Base-by-base conservation (phyloP, 1,140 invertebrate species). In the Drosophila kurseongensis region DNA sequence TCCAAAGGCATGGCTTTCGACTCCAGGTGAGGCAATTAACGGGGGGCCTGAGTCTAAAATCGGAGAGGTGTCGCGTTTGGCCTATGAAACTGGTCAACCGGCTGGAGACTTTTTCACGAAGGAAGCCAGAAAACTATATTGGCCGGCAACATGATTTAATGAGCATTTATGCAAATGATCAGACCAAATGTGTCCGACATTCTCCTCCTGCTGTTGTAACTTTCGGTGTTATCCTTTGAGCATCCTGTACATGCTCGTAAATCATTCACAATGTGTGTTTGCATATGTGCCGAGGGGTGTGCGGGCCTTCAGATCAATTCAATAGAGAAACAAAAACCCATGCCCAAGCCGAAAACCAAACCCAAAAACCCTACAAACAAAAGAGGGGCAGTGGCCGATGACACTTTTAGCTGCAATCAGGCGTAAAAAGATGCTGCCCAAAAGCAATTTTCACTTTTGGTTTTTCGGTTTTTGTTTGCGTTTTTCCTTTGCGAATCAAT, bases 361-460 rank as follows among this genome's bases (percentile, higher is more conserved):
- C 51, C 56, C 61, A 16, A 74, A 67, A 73, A 60, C 57, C 55
- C 45, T 23, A 54, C 58, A 61, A 58, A 40, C 72, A 57, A 44
- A 48, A 13, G 65, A 68, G 65, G 44, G 36, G 23, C 27, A 16
- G 27, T 18, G 63, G 61, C 65, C 65, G 67, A 41, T 58, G 68
- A 71, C 66, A 72, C 68, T 84, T 89, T 84, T 35, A 61, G 74
- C 56, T 90, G 74, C 84, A 89, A 80, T 89, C 84, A 90, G 80
- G 84, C 85, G 85, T 84, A 90, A 89, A 89, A 89, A 84, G 85
- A 90, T 89, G 72, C 68, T 78, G 75, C 60, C 84, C 77, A 44
- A 78, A 72, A 80, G 80, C 80, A 88, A 89, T 88, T 88, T 89
- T 84, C 83, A 77, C 80, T 84, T 80, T 88, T 76, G 56, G 75